phyloP scores from a whole-genome alignment of 1,140 invertebrate species.

The Pteromalus puparum region DNA sequence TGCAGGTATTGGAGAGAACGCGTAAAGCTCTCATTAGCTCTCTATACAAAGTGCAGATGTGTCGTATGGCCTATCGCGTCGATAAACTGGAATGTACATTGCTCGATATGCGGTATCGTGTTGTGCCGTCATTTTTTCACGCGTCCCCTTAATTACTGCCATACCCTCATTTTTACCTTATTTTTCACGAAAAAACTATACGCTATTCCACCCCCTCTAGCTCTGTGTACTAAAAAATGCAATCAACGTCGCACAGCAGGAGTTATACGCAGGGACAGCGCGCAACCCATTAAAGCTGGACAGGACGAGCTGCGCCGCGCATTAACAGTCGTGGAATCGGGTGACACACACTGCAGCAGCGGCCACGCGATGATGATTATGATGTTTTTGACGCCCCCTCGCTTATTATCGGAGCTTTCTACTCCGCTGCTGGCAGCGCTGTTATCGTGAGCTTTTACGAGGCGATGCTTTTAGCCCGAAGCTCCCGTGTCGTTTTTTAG shows the following conservation, averaged over 20 bases:
- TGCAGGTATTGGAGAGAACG: no score
- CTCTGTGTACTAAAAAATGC: not conserved
- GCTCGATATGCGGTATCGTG: no score
- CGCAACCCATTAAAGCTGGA: not conserved
- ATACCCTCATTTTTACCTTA: no score
- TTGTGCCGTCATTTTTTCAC: not conserved
- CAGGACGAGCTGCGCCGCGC: not conserved
- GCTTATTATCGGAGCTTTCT: slow-evolving; percentile 33
- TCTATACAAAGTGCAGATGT: no score
- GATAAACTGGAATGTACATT: no score
- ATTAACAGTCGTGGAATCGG: not conserved
- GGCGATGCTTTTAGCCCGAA: slow-evolving; percentile 1
- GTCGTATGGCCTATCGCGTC: no score
- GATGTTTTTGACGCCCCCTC: slow-evolving; percentile 8
- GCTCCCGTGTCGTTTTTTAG: not conserved
- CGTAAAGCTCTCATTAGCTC: no score
- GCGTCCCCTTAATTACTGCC: not conserved
- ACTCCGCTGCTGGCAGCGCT: not conserved
- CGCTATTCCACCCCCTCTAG: no score
- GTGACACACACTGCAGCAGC: not conserved
- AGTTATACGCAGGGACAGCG: not conserved
- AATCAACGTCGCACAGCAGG: not conserved
- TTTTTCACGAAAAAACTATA: no score
- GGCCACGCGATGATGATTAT: not conserved
- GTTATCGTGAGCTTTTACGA: slow-evolving; percentile 32